These are phyloP conservation scores for Balanococcus diminutus DNA, from an alignment of 2,888 invertebrate species.

Conservation along the genomic window DNA sequence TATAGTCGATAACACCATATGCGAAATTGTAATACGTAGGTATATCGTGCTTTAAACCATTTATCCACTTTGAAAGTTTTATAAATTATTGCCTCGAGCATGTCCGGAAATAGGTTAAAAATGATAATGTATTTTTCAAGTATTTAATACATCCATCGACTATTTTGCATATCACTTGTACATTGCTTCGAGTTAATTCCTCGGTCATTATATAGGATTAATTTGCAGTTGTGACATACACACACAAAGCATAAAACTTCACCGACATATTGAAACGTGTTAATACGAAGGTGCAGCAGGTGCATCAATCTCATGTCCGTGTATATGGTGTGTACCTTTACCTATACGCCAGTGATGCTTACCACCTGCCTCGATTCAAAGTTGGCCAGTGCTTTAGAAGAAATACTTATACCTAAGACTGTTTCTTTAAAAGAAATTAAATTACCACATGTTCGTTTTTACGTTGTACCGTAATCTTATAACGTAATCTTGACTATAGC, in stretches of 20 bases:
- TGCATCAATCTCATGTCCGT: conserved; percentile 28
- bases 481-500: not conserved
- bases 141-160: not conserved
- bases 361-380: conserved; percentile 9
- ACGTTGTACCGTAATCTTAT: conserved; percentile 8
- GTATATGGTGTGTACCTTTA: no score
- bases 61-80: not conserved
- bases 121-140: conserved; percentile 33
- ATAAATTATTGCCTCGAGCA: conserved; percentile 12
- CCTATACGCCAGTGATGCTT: not conserved
- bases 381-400: conserved; percentile 7
- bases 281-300: not conserved
- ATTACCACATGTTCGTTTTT: conserved; percentile 12
- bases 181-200: not conserved
- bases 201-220: conserved; percentile 1
- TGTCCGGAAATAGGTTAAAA: conserved; percentile 23
- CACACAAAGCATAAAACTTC: not conserved
- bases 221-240: conserved; percentile 26
- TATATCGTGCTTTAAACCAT: conserved; percentile 16
- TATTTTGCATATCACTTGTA: not conserved
- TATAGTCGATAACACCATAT: not conserved
- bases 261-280: not conserved
- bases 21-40: not conserved
- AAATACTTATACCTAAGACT: conserved; percentile 6
- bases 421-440: conserved; percentile 4